Conservation (phyloP, 2,797 vertebrate species). For the Sparidentex hasta region DNA sequence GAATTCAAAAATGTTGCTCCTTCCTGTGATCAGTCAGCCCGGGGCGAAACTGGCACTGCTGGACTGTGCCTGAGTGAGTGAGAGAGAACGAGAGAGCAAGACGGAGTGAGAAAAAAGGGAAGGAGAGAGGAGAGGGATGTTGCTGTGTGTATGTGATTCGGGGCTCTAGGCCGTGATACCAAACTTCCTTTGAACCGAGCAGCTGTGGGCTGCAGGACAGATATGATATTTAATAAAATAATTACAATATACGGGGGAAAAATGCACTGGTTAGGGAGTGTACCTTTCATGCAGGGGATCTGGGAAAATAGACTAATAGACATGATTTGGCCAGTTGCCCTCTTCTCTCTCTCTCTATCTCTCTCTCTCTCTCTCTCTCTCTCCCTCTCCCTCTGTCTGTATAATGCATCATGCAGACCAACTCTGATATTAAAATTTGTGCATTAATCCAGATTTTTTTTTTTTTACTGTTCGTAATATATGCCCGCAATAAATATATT, state of each 20-base stretch:
- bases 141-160: slow-evolving; percentile 56
- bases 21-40: slow-evolving; percentile 86
- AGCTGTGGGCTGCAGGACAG: slow-evolving; percentile 81
- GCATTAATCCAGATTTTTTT: slow-evolving; percentile 63
- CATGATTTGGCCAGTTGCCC: slow-evolving; percentile 63
- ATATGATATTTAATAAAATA: slow-evolving; percentile 87
- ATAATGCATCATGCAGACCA: slow-evolving; percentile 42
- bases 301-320: slow-evolving; percentile 73
- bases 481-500: slow-evolving; percentile 57
- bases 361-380: slow-evolving; percentile 19
- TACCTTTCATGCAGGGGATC: slow-evolving; percentile 70
- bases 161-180: slow-evolving; percentile 80
- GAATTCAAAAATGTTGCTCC: slow-evolving; percentile 85
- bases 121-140: slow-evolving; percentile 47
- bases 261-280: slow-evolving; percentile 67
- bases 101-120: slow-evolving; percentile 41
- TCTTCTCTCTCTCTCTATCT: slow-evolving; percentile 24
- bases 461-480: slow-evolving; percentile 54
- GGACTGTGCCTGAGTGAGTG: slow-evolving; percentile 70
- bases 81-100: slow-evolving; percentile 36
- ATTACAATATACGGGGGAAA: slow-evolving; percentile 80
- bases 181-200: slow-evolving; percentile 85
- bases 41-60: slow-evolving; percentile 83
- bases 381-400: slow-evolving; percentile 24
- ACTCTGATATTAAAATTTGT: slow-evolving; percentile 60